Evolutionary conservation across 1,140 invertebrate species (phyloP).

Genomic region (Anthonomus grandis): DNA sequence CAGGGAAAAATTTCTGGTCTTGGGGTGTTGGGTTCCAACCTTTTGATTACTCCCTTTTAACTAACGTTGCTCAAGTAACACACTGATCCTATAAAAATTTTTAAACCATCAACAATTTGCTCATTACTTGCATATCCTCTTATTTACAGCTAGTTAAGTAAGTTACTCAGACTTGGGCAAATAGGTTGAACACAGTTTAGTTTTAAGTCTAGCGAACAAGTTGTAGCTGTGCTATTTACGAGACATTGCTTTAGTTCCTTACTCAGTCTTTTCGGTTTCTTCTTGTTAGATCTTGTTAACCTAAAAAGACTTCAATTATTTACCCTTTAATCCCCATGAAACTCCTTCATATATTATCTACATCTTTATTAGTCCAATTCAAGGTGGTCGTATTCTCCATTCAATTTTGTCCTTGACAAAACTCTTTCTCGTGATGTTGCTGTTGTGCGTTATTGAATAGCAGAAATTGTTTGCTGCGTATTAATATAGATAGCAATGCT

Average conservation of each 20-base stretch:
- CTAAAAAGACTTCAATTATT: conserved; percentile 3
- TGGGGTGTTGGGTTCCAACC: too few relatives aligned
- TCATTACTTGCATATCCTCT: conserved; percentile 42
- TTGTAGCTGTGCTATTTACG: conserved; percentile 42
- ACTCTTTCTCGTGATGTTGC: conserved; percentile 43
- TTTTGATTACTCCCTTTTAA: too few relatives aligned
- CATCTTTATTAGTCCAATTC: conserved; percentile 53
- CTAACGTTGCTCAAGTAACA: too few relatives aligned
- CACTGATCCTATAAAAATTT: too few relatives aligned
- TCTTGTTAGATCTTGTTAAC: conserved; percentile 33
- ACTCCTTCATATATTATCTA: conserved; percentile 42
- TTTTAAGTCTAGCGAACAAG: conserved; percentile 45
- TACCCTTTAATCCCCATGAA: background rate
- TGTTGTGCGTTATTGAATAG: conserved; percentile 41
- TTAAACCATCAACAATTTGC: too few relatives aligned
- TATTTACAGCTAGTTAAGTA: conserved; percentile 47
- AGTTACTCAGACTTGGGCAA: conserved; percentile 48
- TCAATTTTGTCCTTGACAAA: conserved; percentile 48
- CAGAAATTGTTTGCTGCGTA: conserved; percentile 43
- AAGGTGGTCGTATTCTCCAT: conserved; percentile 51
- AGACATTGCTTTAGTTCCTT: conserved; percentile 41
- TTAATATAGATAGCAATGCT: conserved; percentile 40
- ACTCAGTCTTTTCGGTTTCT: conserved; percentile 45
- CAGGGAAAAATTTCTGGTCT: too few relatives aligned
- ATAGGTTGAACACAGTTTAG: conserved; percentile 49